Evolutionary conservation across 2,113 vertebrate genomes (phyloP), one percentile per base, ranked within the genome.

Genomic region (Furnarius figulus): DNA sequence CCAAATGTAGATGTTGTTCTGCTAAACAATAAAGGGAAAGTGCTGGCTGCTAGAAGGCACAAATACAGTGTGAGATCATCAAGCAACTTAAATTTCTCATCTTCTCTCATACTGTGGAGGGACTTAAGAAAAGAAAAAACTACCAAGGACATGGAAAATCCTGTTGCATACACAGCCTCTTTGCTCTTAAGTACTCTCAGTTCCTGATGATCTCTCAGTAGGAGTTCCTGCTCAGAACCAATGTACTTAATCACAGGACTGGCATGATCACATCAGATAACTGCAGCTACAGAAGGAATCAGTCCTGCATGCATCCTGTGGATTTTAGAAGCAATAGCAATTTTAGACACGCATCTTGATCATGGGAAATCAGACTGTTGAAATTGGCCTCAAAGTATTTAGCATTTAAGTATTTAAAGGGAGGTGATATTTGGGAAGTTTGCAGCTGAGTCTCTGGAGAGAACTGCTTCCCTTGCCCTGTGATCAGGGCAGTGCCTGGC

Each of bases 281-380:
- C 37, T 46, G 18, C 39, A 78, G 21, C 44, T 87, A 67, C 0
- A 1, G 66, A 77, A 44, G 5, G 33, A 86, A 56, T 49, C 24
- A 17, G 67, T 67, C 31, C 49, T 44, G 5, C 12, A 10, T 33
- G 22, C 35, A n/a, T 28, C 3, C 1, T 15, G 14, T 0, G 2
- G 25, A 18, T 77, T 80, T 73, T 47, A 71, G 20, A 89, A 63
- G 11, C 58, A 79, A 19, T 19, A 63, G 18, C 15, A 33, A 63
- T 59, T 77, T 80, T 33, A 75, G 52, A 47, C 67, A 22, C 14
- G 12, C 11, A 7, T 9, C 5, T 14, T 33, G 8, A 23, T 24
- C 18, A 4, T 4, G 8, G n/a, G 8, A 27, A 58, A 61, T 52
- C 31, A 17, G 35, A 14, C 17, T 68, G 33, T 12, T 42, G 28